Conservation (phyloP, 2,888 invertebrate species). For the Leptopilina drosophilae region DNA sequence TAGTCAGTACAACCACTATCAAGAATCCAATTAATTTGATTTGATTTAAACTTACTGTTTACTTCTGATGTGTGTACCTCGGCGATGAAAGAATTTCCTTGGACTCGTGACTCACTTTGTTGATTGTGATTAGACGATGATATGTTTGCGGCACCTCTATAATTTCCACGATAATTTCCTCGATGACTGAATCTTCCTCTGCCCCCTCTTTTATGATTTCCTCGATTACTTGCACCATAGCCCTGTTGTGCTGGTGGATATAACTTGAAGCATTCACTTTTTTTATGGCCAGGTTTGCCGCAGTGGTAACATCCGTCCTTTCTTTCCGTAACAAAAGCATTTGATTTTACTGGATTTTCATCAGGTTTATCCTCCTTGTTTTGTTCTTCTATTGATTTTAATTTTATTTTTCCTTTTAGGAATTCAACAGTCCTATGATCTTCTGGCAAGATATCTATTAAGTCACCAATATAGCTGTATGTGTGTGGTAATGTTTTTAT, state of each 20-base stretch:
- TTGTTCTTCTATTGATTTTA: constrained; percentile 49
- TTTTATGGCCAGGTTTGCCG: not conserved
- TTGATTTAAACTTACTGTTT: not conserved
- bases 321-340: not conserved
- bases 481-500: constrained; percentile 57
- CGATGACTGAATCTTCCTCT: not conserved
- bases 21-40: constrained; percentile 48
- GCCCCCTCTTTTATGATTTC: not conserved
- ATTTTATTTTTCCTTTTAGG: constrained; percentile 58
- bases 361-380: constrained; percentile 22
- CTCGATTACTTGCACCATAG: not conserved
- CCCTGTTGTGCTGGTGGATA: not conserved
- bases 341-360: not conserved
- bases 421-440: constrained; percentile 60
- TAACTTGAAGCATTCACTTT: not conserved
- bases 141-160: not conserved
- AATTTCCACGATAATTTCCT: not conserved
- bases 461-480: constrained; percentile 61
- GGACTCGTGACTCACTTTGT: not conserved
- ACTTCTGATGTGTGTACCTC: not conserved
- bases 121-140: not conserved
- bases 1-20: constrained; percentile 56
- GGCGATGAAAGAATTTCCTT: not conserved
- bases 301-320: not conserved
- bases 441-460: constrained; percentile 58